Conservation (phyloP, 2,797 vertebrate species). For the Synaphobranchus kaupii region DNA sequence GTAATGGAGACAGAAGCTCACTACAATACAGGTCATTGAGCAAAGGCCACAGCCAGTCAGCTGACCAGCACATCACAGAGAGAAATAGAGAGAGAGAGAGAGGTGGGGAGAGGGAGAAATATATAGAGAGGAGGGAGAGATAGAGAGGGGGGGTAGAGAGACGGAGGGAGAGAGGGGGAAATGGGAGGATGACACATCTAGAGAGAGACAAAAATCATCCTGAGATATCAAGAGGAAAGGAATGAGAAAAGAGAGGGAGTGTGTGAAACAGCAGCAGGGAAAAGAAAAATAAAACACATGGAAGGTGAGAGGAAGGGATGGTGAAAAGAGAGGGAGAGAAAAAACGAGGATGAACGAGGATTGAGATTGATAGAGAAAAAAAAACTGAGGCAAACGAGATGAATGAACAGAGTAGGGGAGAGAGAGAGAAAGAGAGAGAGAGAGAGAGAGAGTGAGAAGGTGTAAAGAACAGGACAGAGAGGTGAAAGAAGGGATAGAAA, state of each 20-base stretch:
- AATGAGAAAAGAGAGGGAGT: not conserved
- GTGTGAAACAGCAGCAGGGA: not conserved
- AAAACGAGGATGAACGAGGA: not conserved
- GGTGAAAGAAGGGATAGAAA: not conserved
- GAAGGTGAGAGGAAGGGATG: not conserved
- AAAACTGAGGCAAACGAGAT: not conserved
- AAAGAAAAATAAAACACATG: not conserved
- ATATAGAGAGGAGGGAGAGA: not conserved
- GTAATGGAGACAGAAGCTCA: not conserved
- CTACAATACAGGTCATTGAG: constrained; percentile 3
- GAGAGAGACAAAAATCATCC: not conserved
- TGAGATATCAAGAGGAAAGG: not conserved
- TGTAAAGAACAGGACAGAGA: not conserved
- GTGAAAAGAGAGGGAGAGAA: not conserved
- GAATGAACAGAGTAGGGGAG: not conserved
- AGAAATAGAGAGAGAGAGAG: not conserved
- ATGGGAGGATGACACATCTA: too few species aligned
- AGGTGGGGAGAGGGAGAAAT: not conserved
- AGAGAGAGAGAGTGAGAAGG: not conserved
- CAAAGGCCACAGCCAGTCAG: not conserved
- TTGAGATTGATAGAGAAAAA: not conserved
- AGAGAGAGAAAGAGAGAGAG: not conserved
- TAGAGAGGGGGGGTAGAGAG: too few species aligned
- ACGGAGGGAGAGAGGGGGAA: not conserved
- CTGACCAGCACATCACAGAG: not conserved